Evolutionary conservation across 2,797 vertebrate genomes (phyloP), one percentile per base, ranked within the genome.

Genomic region (Scomberomorus guttatus): DNA sequence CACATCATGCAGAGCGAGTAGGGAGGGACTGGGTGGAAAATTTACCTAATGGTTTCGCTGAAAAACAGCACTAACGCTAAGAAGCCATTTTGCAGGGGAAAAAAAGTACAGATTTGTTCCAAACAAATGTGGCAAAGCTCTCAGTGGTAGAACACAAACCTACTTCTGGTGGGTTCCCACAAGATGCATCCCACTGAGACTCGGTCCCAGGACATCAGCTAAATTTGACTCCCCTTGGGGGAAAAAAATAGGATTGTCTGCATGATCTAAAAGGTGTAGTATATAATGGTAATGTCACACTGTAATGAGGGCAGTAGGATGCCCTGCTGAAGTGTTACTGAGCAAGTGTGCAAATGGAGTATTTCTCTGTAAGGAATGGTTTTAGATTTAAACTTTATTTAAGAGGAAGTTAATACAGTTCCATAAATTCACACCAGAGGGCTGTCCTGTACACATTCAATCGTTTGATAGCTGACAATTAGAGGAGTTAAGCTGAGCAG

Each of bases 131-230:
- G 39, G 24, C 51, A 83, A 81, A 85, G 61, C 48, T 77, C n/a
- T 79, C 20, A 51, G 37, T 37, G 37, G 9, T 37, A 37, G 81
- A 89, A 63, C 81, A 50, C 18, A 80, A 77, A 75, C 84, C 89
- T 76, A 87, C 61, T 89, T 91, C 70, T 75, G 67, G 20, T 68
- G 59, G 44, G 15, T 24, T 85, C 75, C 79, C 82, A 37, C 48
- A 77, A 55, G 79, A 87, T 39, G 29, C 39, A 34, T 82, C 50
- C 87, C 70, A 32, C 61, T 60, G 81, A 86, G 87, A 87, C 42
- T 70, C n/a, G 17, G 71, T 85, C 85, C 79, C 84, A 55, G 17
- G 67, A 75, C 69, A 69, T 39, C 22, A 65, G 60, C 73, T 86
- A 63, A 63, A 82, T 82, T 70, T 15, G 9, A 66, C 24, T 52